phyloP scores from a whole-genome alignment of 2,888 invertebrate species.

The Notodonta dromedarius region DNA sequence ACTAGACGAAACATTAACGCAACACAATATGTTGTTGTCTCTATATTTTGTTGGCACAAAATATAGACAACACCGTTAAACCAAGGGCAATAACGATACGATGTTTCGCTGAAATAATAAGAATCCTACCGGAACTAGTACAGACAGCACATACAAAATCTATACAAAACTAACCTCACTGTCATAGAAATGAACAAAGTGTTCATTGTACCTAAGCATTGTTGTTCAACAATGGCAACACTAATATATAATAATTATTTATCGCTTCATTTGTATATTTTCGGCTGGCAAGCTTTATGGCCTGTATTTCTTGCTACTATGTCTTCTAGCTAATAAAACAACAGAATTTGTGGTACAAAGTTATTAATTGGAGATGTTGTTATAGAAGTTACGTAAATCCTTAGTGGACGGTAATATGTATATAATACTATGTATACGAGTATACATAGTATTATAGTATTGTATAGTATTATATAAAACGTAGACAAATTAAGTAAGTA shows the following conservation, averaged over 20 bases:
- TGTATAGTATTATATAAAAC: too few species aligned
- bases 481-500: too few species aligned
- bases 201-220: not conserved
- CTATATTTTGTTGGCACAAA: too few species aligned
- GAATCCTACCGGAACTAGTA: too few species aligned
- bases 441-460: too few species aligned
- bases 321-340: not conserved
- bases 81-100: too few species aligned
- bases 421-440: too few species aligned
- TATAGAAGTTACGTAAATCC: not conserved
- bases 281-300: conserved; percentile 4
- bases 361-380: not conserved
- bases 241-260: conserved; percentile 6
- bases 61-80: too few species aligned
- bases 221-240: conserved; percentile 5
- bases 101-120: too few species aligned
- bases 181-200: not conserved
- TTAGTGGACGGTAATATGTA: too few species aligned
- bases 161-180: not conserved
- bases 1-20: too few species aligned
- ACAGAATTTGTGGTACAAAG: not conserved
- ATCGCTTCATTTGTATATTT: conserved; percentile 8
- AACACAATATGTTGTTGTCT: too few species aligned
- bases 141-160: not conserved
- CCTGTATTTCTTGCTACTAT: not conserved